Evolutionary conservation across 2,797 vertebrate species (phyloP), one percentile per base, ranked within the genome.

Genomic region (Myotis myotis): DNA sequence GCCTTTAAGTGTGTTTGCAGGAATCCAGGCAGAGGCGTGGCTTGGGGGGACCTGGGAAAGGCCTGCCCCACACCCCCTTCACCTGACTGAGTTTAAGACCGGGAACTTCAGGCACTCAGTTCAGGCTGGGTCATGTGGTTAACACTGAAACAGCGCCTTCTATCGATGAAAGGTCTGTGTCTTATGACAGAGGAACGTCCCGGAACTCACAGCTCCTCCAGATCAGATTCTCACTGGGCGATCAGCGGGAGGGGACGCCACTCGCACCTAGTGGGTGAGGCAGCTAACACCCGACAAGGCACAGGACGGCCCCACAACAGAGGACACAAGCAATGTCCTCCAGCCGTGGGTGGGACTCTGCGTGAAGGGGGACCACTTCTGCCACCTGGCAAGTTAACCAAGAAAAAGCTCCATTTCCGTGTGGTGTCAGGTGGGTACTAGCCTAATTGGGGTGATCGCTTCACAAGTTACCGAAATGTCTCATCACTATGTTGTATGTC

Each of bases 221-320:
- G 57, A 74, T 49, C 60, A 41, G 44, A 72, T 57, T 88, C 66
- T 81, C n/a, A 75, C 12, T 5, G 23, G 36, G 22, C 25, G 9
- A 23, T 57, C 30, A 3, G 23, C 28, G 8, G 0, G 25, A 51
- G 10, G 6, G 9, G 16, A 3, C 1, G 1, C 15, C 47, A 8
- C 19, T n/a, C 20, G 66, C 30, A 44, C 20, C 33, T 19, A 8
- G 2, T 23, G 49, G 41, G 60, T 2, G 36, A 30, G 4, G 3
- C 36, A 5, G 17, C 53, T 15, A 2, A 8, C n/a, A 33, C 3
- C 51, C 55, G 8, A 4, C 2, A 30, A 28, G 3, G 41, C 49
- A 41, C 8, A 55, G 9, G 30, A 17, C 0, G 0, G 5, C 47
- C 33, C 28, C n/a, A 10, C 11, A 11, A 4, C 28, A 19, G 57